Evolutionary conservation across 92 coral and sea anemone genomes (phyloP).

Genomic region (Porites divaricata): DNA sequence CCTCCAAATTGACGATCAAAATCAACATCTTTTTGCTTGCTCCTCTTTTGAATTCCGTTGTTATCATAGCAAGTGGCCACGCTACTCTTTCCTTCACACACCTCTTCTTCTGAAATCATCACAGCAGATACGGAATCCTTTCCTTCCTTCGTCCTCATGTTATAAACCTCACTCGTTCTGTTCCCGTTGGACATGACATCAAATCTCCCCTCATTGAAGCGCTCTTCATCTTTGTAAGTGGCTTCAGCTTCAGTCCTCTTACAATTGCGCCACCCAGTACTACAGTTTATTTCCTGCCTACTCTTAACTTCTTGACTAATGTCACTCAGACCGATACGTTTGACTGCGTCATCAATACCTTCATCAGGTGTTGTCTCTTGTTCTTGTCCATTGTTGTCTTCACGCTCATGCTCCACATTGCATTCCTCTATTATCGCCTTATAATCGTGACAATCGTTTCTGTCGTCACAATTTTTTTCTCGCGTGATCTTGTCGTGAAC

Average conservation of each 20-base stretch:
- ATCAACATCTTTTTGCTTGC: neutral
- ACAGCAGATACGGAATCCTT: neutral
- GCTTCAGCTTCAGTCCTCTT: neutral
- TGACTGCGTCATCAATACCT: neutral
- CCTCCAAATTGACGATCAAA: neutral
- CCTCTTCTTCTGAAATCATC: neutral
- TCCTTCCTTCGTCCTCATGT: neutral
- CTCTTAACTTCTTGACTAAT: neutral
- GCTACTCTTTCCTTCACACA: neutral
- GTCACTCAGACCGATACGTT: neutral
- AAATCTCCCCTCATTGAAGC: neutral
- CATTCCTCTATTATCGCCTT: neutral
- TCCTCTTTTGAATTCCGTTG: neutral
- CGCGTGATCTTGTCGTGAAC: neutral
- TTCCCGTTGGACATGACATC: neutral
- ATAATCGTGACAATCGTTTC: neutral
- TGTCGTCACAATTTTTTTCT: constrained; percentile 2
- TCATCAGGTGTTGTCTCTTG: neutral
- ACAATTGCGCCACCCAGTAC: neutral
- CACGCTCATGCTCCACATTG: neutral
- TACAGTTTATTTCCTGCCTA: neutral
- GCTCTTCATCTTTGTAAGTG: neutral
- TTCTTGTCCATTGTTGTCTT: neutral
- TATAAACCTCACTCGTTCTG: neutral
- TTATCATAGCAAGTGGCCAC: neutral